Evolutionary conservation across 1,140 invertebrate species (phyloP), one percentile per base, ranked within the genome.

Genomic region (Nixonia krombeini): DNA sequence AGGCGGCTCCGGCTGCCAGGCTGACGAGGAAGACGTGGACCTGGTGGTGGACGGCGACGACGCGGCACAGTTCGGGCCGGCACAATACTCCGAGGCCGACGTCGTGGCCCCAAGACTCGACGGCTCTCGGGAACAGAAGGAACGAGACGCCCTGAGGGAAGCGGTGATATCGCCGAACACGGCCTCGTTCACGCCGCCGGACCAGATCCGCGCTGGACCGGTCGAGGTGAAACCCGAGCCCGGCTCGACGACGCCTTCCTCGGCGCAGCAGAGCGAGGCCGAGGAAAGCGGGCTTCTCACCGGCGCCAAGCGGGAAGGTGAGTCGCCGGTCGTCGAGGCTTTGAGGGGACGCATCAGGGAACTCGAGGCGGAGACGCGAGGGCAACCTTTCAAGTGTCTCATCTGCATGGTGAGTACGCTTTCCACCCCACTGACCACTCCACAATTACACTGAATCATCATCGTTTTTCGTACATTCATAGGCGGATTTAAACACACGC

Each of bases 1-100:
- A 42, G 55, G 80, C 75, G 12, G 12, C 7, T 13, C 86, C 85
- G 62, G 88, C 76, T 41, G 74, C n/a, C 74, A 81, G 3, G 74
- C 78, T 0, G 86, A 87, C n/a, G 93, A 95, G 59, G 94, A 96
- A 62, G 92, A 94, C 57, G 90, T 91, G 21, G 93, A 95, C 71
- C 82, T 96, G 15, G 90, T 92, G 64, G 91, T 93, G 1, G 92
- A 93, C 72, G 91, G 90, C 1, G 91, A 92, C 78, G 91, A 92
- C 46, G 87, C 88, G 0, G 88, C 90, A 18, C 87, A 90, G 23
- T 97, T 93, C 76, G 95, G 95, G 0, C 91, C 92, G 4, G 85
- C 93, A 7, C 95, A 97, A 81, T 96, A 94, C 74, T 91, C 90
- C 15, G 92, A 93, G 59, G 86, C 86, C 0, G 91, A 94, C 84